Percentiles rank a stretch among this genome's conserved stretches.
Evolutionary conservation across 2,113 vertebrate species (phyloP).

Genomic region (Halcyon malimbica): DNA sequence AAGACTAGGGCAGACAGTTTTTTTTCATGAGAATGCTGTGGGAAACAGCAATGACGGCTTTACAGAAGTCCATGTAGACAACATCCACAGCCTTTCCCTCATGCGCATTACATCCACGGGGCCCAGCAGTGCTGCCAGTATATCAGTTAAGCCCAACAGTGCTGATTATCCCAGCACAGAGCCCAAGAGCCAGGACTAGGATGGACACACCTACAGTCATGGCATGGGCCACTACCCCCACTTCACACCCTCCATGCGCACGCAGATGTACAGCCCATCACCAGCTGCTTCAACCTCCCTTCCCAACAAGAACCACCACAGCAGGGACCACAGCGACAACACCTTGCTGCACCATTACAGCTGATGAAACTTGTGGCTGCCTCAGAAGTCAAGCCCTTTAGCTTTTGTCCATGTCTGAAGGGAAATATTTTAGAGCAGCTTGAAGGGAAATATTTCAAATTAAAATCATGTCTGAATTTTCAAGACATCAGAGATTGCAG

Average conservation of each 20-base stretch:
- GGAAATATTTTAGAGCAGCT: not conserved
- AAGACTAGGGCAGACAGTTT: no score
- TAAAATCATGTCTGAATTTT: not conserved
- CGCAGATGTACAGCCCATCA: fast-evolving
- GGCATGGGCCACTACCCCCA: not conserved
- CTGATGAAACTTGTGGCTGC: not conserved
- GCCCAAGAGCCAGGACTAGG: not conserved
- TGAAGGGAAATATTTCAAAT: not conserved
- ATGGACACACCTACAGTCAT: fast-evolving
- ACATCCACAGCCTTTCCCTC: no score
- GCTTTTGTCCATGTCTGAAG: not conserved
- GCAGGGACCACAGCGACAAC: not conserved
- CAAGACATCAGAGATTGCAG: not conserved
- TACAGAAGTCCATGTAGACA: no score
- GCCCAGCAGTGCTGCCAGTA: no score
- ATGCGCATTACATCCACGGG: not conserved
- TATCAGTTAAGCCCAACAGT: not conserved
- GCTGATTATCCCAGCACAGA: not conserved
- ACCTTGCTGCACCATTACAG: fast-evolving
- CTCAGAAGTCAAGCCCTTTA: not conserved
- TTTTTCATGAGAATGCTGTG: no score
- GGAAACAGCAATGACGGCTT: no score
- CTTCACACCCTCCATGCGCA: not conserved
- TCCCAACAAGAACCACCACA: not conserved
- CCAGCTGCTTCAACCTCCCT: not conserved